Evolutionary conservation across 2,113 vertebrate species (phyloP).

Genomic region (Lynx canadensis): DNA sequence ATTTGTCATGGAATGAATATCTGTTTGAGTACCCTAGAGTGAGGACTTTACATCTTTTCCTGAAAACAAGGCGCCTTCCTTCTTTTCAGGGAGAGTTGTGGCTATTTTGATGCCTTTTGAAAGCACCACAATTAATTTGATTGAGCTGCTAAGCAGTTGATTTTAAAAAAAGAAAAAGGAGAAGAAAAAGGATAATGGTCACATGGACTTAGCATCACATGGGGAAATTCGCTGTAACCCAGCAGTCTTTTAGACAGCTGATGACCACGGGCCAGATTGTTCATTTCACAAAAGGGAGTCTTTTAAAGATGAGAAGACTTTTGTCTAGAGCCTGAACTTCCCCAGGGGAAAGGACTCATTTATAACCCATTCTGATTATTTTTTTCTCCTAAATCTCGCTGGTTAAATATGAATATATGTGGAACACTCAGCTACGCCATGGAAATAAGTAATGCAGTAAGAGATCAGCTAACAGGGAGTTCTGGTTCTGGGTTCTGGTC

Average conservation of each 20-base stretch:
- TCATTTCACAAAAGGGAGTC: conserved; percentile 76
- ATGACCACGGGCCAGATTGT: conserved; percentile 71
- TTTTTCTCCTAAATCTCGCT: conserved; percentile 40
- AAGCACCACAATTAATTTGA: conserved; percentile 76
- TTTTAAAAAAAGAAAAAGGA: conserved; percentile 33
- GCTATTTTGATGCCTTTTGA: conserved; percentile 81
- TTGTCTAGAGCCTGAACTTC: conserved; percentile 73
- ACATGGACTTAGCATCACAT: conserved; percentile 71
- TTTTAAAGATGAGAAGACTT: conserved; percentile 79
- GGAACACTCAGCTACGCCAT: not conserved
- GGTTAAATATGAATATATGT: conserved; percentile 7
- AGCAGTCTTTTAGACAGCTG: conserved; percentile 63
- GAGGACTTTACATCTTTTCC: conserved; percentile 71
- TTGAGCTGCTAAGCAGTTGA: conserved; percentile 69
- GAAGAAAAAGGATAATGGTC: conserved; percentile 62
- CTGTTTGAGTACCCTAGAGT: conserved; percentile 55
- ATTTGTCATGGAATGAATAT: conserved; percentile 68
- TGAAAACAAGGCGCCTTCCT: conserved; percentile 76
- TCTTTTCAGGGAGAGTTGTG: conserved; percentile 56
- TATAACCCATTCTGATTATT: conserved; percentile 59
- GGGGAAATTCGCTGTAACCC: conserved; percentile 64
- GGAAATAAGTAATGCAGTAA: not conserved
- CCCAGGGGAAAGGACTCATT: conserved; percentile 63
- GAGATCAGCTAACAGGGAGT: not conserved
- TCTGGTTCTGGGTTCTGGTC: not conserved